A percentile compares a stretch with the other conserved stretches of the same genome.
Evolutionary conservation across 2,888 invertebrate genomes (phyloP).

Genomic region (Gastrophysa polygoni): DNA sequence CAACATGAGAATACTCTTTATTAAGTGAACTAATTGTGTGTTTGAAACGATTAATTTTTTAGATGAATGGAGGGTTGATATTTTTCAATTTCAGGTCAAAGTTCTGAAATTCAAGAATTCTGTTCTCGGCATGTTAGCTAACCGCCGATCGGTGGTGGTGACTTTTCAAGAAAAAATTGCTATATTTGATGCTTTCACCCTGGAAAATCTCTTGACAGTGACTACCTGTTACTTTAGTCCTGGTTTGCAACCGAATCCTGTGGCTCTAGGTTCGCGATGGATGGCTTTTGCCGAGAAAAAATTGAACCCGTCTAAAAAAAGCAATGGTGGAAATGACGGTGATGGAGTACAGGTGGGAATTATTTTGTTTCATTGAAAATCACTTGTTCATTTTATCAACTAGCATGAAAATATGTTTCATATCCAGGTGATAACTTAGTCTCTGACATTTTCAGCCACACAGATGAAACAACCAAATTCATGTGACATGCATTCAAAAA

Average conservation of each 20-base stretch:
- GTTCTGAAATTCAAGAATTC: slow-evolving; percentile 92
- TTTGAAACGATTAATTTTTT: neutral
- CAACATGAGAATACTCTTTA: too few species aligned
- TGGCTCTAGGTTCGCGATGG: slow-evolving; percentile 87
- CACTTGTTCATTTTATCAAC: too few species aligned
- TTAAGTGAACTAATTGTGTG: too few species aligned
- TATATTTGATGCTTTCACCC: slow-evolving; percentile 85
- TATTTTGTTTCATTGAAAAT: too few species aligned
- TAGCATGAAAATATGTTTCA: too few species aligned
- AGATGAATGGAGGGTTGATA: too few species aligned
- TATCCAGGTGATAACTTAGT: too few species aligned
- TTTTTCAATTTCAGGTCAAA: slow-evolving; percentile 67
- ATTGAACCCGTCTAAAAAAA: slow-evolving; percentile 76
- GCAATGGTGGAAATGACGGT: slow-evolving; percentile 84
- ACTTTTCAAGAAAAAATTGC: slow-evolving; percentile 90
- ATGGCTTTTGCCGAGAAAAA: slow-evolving; percentile 87
- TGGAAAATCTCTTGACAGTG: slow-evolving; percentile 85
- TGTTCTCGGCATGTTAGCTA: slow-evolving; percentile 86
- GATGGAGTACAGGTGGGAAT: slow-evolving; percentile 55
- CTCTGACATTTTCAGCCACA: too few species aligned
- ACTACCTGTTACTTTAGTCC: slow-evolving; percentile 90
- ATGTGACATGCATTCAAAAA: too few species aligned
- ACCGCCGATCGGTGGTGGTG: slow-evolving; percentile 84
- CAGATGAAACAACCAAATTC: too few species aligned
- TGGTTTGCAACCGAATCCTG: slow-evolving; percentile 79